Evolutionary conservation across 2,888 invertebrate species (phyloP), one percentile per base, ranked within the genome.

Genomic region (Loripinus fragilis): DNA sequence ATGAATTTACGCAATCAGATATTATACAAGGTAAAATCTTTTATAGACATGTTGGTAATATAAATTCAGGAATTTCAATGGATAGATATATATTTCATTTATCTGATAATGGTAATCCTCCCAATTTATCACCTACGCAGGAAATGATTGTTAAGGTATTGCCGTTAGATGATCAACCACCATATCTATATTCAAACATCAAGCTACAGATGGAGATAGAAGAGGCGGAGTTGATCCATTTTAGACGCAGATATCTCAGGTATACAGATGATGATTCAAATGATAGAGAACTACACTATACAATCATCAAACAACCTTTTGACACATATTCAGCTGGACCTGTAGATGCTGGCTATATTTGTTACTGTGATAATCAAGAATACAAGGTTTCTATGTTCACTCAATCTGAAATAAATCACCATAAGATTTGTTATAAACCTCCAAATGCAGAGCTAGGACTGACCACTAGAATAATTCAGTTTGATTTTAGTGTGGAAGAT

Each of bases 361-460:
- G 92, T 23, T 79, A 88, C 20, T 91, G 92, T 76, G 91, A 92
- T 41, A 83, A 90, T 48, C 88, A 90, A 20, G 81, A 86, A n/a
- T 68, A 69, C 17, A 81, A 82, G 70, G 82, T 93, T 20, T 76
- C 72, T 15, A 85, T 82, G 38, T 93, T 93, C 76, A 90, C 90
- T 0, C 94, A 94, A 77, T 88, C 92, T 12, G 90, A 93, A 85
- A 86, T 94, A n/a, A 93, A 92, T 79, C 92, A 93, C 75, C 89
- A 90, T 60, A 93, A 93, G 85, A 87, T 93, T 20, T 92, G 93
- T 76, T 94, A 91, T 78, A 81, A 88, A 41, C 93, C 93, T 0
- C 93, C 93, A 5, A 81, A 79, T 23, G 85, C 86, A 38, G 93
- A 93, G 74, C 85, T 93, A 7, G 93, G 93, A 0, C 83, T 93